Base-by-base conservation (phyloP, 2,797 vertebrate species). In the Smutsia temminckii region DNA sequence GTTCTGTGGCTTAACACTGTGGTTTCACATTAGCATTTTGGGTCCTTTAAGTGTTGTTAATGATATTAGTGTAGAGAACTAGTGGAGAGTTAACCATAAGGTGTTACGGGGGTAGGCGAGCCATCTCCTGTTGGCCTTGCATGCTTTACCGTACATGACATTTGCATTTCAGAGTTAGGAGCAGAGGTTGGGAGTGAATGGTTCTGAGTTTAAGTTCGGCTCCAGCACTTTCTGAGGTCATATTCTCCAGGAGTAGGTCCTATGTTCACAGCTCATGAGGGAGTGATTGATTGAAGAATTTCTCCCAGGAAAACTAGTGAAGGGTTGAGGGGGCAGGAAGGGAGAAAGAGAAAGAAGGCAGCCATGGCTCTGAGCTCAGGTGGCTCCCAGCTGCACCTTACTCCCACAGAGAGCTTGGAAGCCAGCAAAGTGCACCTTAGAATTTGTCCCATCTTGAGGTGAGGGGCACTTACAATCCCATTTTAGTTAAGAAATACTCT, bases 101-200 rank as follows among this genome's bases (percentile, higher is more conserved):
- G 4, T 40, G 27, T 13, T 32, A 27, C 20, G 17, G 51, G 17
- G 14, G 23, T n/a, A 25, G 40, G 8, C 9, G 6, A 71, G 11
- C 8, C 18, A 14, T 3, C 3, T 23, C 6, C 27, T 29, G 9
- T 16, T 0, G 4, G 6, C 1, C 32, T 13, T 42, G 40, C 11
- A n/a, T 10, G 13, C 21, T 63, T 68, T 46, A 69, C 23, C 1
- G 18, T 2, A 3, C 46, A 46, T 46, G 46, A 46, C 46, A 46
- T 46, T 6, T 46, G 7, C 10, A 0, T 64, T 18, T 20, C 12
- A 8, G 34, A 51, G 6, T 9, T 14, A 32, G 20, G 18, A 21
- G n/a, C n/a, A 93, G 53, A 16, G 5, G 9, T 64, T 34, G 63
- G 32, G 61, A 34, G 17, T 21, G 25, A 59, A 25, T 2, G 3